These are phyloP conservation scores for Prietella phreatophila DNA, from an alignment of 2,113 vertebrate species.

Conservation along the genomic window DNA sequence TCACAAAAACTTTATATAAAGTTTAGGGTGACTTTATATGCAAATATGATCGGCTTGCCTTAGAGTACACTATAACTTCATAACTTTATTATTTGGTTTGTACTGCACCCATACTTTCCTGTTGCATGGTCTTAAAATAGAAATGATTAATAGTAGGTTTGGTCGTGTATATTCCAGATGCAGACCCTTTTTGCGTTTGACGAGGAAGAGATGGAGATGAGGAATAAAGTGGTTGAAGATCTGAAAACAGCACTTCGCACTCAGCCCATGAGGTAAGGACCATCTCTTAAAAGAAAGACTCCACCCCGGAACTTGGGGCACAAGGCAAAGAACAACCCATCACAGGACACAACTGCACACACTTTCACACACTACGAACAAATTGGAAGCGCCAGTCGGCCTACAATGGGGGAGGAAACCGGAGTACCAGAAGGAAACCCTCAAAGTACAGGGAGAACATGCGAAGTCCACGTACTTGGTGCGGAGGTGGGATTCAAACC, in stretches of 20 bases:
- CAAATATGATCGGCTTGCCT: not conserved
- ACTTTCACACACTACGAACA: no score
- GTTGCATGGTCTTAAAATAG: no score
- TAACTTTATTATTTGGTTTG: not conserved
- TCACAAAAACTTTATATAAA: not conserved
- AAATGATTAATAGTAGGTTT: not conserved
- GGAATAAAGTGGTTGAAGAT: conserved; percentile 96
- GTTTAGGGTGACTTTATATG: not conserved
- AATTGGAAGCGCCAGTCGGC: no score
- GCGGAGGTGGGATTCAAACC: no score
- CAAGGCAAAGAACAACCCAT: no score
- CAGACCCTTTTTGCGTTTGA: conserved; percentile 92
- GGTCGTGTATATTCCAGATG: conserved; percentile 75
- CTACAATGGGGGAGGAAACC: no score
- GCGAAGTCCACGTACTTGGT: no score
- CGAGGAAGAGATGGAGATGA: conserved; percentile 94
- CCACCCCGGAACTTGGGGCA: not conserved
- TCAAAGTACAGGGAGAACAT: no score
- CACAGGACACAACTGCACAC: no score
- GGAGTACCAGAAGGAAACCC: no score
- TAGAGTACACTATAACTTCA: not conserved
- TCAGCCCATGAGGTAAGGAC: conserved; percentile 90
- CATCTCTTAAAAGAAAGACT: not conserved
- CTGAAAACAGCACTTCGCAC: conserved; percentile 95
- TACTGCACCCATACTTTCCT: not conserved